These are phyloP conservation scores for Garrulus glandarius DNA, from an alignment of 2,797 vertebrate genomes.

Conservation along the genomic window DNA sequence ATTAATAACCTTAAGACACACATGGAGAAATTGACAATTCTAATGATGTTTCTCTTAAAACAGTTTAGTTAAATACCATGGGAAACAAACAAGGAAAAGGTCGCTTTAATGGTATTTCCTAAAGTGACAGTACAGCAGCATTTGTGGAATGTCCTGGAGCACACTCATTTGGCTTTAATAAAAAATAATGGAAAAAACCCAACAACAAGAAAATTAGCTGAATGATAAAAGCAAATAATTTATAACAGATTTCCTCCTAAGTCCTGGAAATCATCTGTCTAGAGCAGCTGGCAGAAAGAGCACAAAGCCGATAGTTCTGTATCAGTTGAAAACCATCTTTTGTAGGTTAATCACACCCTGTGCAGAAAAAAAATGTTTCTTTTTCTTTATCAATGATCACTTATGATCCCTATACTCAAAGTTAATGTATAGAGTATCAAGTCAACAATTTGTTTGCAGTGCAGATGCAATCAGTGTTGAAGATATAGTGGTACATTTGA, in stretches of 20 bases:
- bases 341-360: neutral
- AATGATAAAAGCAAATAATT: constrained; percentile 45
- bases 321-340: neutral
- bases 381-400: neutral
- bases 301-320: neutral
- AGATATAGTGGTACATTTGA: neutral
- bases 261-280: constrained; percentile 6
- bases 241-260: neutral
- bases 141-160: constrained; percentile 48
- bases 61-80: constrained; percentile 24
- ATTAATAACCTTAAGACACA: neutral
- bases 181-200: neutral
- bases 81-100: constrained; percentile 32
- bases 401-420: neutral
- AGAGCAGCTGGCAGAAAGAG: constrained; percentile 6
- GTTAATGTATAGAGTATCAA: neutral
- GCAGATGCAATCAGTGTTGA: neutral
- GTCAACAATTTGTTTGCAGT: neutral
- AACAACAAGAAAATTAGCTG: constrained; percentile 35
- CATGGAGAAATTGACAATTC: neutral
- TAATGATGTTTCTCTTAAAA: constrained; percentile 27
- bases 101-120: constrained; percentile 18
- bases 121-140: constrained; percentile 10
- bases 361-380: neutral
- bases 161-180: constrained; percentile 53